These are phyloP conservation scores for Plebejus melissa DNA, from an alignment of 2,888 invertebrate species.

Conservation along the genomic window DNA sequence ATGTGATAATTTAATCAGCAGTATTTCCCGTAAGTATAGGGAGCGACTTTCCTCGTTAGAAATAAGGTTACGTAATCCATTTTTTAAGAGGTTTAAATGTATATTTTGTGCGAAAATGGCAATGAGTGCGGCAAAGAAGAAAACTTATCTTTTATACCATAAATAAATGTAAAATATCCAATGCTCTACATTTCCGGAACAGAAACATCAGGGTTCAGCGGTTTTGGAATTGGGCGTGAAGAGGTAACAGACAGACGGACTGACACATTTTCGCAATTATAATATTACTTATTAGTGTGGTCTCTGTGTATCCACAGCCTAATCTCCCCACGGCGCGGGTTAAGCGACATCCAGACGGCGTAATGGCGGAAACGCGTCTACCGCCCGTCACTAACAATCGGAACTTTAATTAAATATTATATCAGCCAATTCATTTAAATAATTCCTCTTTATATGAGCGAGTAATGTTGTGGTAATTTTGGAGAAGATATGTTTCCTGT, in stretches of 20 bases:
- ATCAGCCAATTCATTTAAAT: background rate
- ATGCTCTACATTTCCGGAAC: too few species aligned
- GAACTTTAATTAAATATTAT: constrained; percentile 16
- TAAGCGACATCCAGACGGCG: constrained; percentile 21
- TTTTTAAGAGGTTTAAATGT: background rate
- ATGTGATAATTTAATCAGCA: background rate
- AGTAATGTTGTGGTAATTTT: background rate
- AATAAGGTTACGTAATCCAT: background rate
- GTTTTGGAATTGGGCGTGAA: too few species aligned
- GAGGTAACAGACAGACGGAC: too few species aligned
- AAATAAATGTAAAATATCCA: too few species aligned
- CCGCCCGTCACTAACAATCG: constrained; percentile 19
- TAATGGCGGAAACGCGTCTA: constrained; percentile 28
- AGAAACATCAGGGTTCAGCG: too few species aligned
- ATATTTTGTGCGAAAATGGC: background rate
- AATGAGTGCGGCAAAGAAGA: background rate
- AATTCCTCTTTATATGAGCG: background rate
- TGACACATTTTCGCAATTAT: too few species aligned
- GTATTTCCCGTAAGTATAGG: background rate
- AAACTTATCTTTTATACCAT: background rate
- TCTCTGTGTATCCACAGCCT: constrained; percentile 4
- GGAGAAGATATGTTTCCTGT: background rate
- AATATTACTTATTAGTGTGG: too few species aligned
- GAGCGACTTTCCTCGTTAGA: background rate
- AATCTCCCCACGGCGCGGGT: constrained; percentile 27